These are phyloP conservation scores for Bombyx mandarina DNA, from an alignment of 1,140 invertebrate genomes.

Conservation along the genomic window DNA sequence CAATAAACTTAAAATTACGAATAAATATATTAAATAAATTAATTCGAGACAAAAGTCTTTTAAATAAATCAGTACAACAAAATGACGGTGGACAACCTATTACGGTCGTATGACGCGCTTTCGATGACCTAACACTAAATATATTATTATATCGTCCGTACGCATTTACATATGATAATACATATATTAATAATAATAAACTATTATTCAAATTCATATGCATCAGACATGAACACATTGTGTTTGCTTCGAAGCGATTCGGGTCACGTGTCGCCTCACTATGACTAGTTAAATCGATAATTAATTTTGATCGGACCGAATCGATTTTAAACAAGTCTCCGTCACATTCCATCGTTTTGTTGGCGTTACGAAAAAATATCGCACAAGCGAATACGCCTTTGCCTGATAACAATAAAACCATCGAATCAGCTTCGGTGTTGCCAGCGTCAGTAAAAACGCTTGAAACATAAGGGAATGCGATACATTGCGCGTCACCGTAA, in stretches of 20 bases:
- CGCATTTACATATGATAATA: not conserved
- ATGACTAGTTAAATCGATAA: too few species aligned
- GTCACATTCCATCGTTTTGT: not conserved
- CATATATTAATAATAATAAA: not conserved
- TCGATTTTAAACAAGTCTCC: not conserved
- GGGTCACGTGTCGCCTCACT: not conserved
- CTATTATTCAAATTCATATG: constrained; percentile 2
- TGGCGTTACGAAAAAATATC: too few species aligned
- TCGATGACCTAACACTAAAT: constrained; percentile 5
- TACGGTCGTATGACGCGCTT: constrained; percentile 33
- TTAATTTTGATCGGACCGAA: too few species aligned
- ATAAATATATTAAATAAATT: constrained; percentile 37
- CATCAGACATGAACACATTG: not conserved
- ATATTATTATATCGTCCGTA: not conserved
- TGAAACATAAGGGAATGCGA: too few species aligned
- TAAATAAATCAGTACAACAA: constrained; percentile 56
- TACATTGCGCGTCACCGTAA: too few species aligned
- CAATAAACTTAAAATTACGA: constrained; percentile 36
- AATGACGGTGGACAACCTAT: constrained; percentile 41
- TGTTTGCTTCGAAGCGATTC: not conserved
- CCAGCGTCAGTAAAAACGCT: too few species aligned
- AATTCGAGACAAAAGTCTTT: constrained; percentile 20
- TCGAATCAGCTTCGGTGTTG: too few species aligned
- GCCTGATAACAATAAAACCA: too few species aligned
- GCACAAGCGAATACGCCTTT: too few species aligned